phyloP scores from a whole-genome alignment of 2,113 vertebrate genomes.

The Ariopsis seemanni region DNA sequence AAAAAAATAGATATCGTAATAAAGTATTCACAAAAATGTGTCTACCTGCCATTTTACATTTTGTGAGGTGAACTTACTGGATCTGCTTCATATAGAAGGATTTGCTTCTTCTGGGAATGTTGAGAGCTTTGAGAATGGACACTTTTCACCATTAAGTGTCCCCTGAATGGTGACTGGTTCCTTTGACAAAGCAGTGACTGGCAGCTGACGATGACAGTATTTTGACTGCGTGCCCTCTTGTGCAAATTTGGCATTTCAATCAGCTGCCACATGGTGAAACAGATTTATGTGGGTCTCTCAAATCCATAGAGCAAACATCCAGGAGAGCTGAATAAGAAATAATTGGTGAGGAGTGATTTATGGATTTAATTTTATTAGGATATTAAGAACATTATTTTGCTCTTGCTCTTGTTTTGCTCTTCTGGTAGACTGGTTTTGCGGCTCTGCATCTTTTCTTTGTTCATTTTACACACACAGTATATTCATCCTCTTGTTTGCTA shows the following conservation, averaged over 20 bases:
- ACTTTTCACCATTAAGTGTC: background rate
- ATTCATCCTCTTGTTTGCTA: background rate
- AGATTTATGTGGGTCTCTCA: conserved; percentile 22
- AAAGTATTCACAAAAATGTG: background rate
- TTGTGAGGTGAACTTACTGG: background rate
- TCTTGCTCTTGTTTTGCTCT: background rate
- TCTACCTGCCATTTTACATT: background rate
- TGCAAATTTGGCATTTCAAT: background rate
- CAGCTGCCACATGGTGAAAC: conserved; percentile 26
- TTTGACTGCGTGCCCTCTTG: conserved; percentile 7
- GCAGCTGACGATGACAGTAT: background rate
- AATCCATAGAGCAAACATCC: conserved; percentile 7
- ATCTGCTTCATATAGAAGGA: background rate
- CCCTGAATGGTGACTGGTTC: background rate
- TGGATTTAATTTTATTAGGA: conserved; percentile 29
- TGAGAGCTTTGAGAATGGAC: background rate
- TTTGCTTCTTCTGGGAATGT: background rate
- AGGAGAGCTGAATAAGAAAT: conserved; percentile 13
- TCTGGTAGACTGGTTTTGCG: background rate
- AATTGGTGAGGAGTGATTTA: conserved; percentile 25
- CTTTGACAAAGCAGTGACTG: background rate
- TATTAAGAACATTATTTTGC: conserved; percentile 1
- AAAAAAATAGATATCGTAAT: background rate
- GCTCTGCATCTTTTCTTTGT: conserved; percentile 4
- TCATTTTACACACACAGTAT: background rate